Evolutionary conservation across 2,797 vertebrate genomes (phyloP), one percentile per base, ranked within the genome.

Genomic region (Sus cebifrons): DNA sequence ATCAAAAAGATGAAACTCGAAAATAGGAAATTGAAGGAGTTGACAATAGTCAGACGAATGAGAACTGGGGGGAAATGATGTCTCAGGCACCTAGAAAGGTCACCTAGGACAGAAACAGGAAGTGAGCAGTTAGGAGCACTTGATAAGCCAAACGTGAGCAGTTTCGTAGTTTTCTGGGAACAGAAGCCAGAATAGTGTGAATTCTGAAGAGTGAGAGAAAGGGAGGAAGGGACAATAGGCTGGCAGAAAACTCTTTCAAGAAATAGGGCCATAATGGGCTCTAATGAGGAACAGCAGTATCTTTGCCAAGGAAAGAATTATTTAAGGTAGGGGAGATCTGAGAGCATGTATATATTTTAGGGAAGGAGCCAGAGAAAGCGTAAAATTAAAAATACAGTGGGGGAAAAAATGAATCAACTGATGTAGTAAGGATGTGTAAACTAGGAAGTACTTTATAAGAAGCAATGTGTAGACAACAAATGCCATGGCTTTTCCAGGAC

Each of bases 391-490:
- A 62, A 58, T 32, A 75, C n/a, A 65, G 44, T 49, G 44, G 17
- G 1, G 54, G 52, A 27, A 77, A n/a, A 77, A 71, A 23, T 0
- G 0, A 79, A 79, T 74, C 56, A 73, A 32, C n/a, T 77, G 54
- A 56, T 64, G 49, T 1, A 36, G 21, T 52, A 56, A 68, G 49
- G 84, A 65, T 12, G 7, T 29, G 32, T 88, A n/a, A 79, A 56
- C 54, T 44, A 49, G 27, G n/a, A 93, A 86, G 32, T 65, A 67
- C 27, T 56, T 70, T 89, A 65, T 5, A 58, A 84, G 29, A 85
- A 92, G 40, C n/a, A 36, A 9, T 62, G 82, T 78, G 12, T 23
- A 32, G 17, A 92, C 21, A 82, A 93, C 5, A 92, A 85, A 94
- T 40, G 18, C 7, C 58, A 40, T 74, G 11, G 40, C 52, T 88